These are phyloP conservation scores for Meandrusa payeni DNA, from an alignment of 2,888 invertebrate genomes.

Conservation along the genomic window DNA sequence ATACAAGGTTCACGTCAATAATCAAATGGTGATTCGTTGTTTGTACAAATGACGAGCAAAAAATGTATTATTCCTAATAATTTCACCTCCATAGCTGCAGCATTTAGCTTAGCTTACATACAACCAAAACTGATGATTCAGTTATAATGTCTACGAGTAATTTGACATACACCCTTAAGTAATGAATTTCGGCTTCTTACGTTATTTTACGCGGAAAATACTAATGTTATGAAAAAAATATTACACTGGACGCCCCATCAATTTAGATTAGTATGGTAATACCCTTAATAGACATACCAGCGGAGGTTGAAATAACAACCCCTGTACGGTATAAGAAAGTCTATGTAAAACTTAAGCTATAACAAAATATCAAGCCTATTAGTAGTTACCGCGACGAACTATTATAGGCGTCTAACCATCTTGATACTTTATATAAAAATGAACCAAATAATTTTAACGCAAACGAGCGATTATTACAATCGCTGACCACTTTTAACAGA, in stretches of 20 bases:
- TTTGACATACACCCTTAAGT: conserved; percentile 64
- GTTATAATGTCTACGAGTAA: conserved; percentile 38
- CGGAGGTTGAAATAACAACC: conserved; percentile 43
- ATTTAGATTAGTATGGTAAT: conserved; percentile 78
- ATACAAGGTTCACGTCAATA: too few relatives aligned
- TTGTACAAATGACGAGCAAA: too few relatives aligned
- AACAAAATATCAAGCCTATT: conserved; percentile 77
- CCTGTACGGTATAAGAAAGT: conserved; percentile 62
- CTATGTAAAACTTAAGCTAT: conserved; percentile 72
- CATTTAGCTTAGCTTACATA: too few relatives aligned
- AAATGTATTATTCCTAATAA: too few relatives aligned
- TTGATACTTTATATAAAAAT: conserved; percentile 55
- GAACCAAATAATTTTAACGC: too few relatives aligned
- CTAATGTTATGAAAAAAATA: conserved; percentile 75
- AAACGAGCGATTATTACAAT: too few relatives aligned
- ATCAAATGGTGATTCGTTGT: too few relatives aligned
- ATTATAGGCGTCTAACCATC: conserved; percentile 30
- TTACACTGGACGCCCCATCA: conserved; percentile 76
- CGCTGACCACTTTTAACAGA: too few relatives aligned
- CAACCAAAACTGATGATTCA: conserved; percentile 13
- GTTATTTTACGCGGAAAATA: conserved; percentile 77
- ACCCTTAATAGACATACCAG: conserved; percentile 49
- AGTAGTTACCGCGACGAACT: conserved; percentile 61
- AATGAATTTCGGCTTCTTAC: conserved; percentile 64
- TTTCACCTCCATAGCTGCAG: too few relatives aligned